These are phyloP conservation scores for Bacillus rossius DNA, from an alignment of 1,140 invertebrate genomes.

Conservation along the genomic window DNA sequence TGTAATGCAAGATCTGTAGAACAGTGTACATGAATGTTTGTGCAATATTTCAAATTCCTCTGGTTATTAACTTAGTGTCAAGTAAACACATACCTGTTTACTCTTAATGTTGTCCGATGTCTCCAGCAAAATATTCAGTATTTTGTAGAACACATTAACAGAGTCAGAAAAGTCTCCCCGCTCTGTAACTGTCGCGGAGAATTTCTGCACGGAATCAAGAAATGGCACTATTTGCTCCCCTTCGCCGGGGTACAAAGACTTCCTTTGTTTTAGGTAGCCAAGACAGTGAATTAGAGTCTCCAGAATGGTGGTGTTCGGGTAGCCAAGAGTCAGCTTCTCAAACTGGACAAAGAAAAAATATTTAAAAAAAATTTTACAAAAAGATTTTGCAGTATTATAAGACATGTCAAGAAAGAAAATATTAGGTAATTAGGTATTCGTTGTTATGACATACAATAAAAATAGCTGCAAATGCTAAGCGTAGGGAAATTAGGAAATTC, in stretches of 20 bases:
- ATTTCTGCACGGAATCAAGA: slow-evolving; percentile 45
- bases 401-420: too few species aligned
- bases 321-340: slow-evolving; percentile 54
- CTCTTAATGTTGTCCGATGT: slow-evolving; percentile 44
- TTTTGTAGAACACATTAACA: slow-evolving; percentile 41
- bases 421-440: too few species aligned
- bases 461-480: too few species aligned
- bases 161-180: slow-evolving; percentile 36
- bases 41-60: too few species aligned
- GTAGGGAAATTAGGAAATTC: too few species aligned
- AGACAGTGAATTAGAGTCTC: background rate
- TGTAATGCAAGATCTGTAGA: too few species aligned
- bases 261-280: background rate
- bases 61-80: too few species aligned
- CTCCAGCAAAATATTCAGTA: slow-evolving; percentile 45
- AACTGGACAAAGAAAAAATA: slow-evolving; percentile 45
- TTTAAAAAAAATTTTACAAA: background rate
- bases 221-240: slow-evolving; percentile 47
- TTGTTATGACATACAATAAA: too few species aligned
- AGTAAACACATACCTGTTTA: slow-evolving; percentile 40
- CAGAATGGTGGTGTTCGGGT: slow-evolving; percentile 48
- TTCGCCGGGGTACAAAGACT: slow-evolving; percentile 40
- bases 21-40: too few species aligned
- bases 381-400: too few species aligned
- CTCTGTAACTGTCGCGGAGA: slow-evolving; percentile 40